Conservation (phyloP, 2,113 vertebrate species). For the Myodes glareolus region DNA sequence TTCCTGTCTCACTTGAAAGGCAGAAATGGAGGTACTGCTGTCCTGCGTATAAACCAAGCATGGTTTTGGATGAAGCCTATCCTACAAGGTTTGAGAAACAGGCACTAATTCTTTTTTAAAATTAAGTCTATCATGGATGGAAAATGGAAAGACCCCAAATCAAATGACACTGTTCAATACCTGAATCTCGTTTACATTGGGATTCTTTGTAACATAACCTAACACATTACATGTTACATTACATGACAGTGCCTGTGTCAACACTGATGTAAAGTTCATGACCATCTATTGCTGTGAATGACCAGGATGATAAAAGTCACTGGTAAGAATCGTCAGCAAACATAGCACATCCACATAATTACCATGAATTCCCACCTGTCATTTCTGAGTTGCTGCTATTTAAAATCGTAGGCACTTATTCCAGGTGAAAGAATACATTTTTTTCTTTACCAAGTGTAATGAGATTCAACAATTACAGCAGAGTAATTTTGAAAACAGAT, state of each 20-base stretch:
- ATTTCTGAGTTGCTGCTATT: conserved; percentile 68
- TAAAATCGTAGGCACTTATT: conserved; percentile 65
- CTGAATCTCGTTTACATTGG: neutral
- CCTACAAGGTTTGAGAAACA: conserved; percentile 24
- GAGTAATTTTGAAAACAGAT: conserved; percentile 73
- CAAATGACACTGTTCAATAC: neutral
- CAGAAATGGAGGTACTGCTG: neutral
- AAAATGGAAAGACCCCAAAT: neutral
- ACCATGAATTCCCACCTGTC: conserved; percentile 40
- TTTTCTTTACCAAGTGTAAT: conserved; percentile 71
- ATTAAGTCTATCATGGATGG: conserved; percentile 5
- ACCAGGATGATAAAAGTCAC: conserved; percentile 10
- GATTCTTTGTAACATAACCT: neutral
- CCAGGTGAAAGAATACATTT: conserved; percentile 69
- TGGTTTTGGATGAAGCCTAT: neutral
- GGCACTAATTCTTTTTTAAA: neutral
- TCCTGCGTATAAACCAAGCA: neutral
- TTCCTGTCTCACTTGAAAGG: neutral
- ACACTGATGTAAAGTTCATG: neutral
- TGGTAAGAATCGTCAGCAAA: conserved; percentile 15
- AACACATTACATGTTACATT: neutral
- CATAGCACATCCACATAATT: neutral
- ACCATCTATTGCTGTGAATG: neutral
- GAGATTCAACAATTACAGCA: conserved; percentile 65
- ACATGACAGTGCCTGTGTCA: neutral